These are phyloP conservation scores for Ophiothrix spiculata DNA, from an alignment of 35 echinoderm and acorn worm genomes.

Conservation along the genomic window DNA sequence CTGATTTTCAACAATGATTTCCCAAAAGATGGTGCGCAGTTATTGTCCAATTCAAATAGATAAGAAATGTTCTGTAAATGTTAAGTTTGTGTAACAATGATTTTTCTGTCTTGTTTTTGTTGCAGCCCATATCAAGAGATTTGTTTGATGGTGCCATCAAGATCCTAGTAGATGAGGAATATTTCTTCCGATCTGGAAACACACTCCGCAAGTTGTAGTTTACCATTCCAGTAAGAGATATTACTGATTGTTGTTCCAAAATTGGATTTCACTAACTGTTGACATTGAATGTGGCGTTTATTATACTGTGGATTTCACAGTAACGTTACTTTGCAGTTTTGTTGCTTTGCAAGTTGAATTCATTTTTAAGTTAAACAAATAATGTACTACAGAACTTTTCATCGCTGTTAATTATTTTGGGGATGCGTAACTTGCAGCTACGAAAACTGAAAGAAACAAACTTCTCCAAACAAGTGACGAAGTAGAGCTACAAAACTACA, in stretches of 20 bases:
- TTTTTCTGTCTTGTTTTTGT: slow-evolving; percentile 11
- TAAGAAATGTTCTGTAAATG: neutral
- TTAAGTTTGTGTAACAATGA: neutral
- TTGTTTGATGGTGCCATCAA: slow-evolving; percentile 88
- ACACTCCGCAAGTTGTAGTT: slow-evolving; percentile 71
- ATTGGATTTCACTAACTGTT: neutral
- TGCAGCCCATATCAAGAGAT: slow-evolving; percentile 86
- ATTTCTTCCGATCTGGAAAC: slow-evolving; percentile 67
- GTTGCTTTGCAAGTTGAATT: too few relatives aligned
- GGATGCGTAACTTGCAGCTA: too few relatives aligned
- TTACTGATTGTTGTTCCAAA: neutral
- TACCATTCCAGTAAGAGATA: neutral
- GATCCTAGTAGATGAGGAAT: slow-evolving; percentile 80
- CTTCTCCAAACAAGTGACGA: too few relatives aligned
- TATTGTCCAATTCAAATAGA: neutral
- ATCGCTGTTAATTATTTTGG: too few relatives aligned
- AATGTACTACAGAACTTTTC: too few relatives aligned
- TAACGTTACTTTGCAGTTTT: too few relatives aligned
- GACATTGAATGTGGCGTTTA: neutral
- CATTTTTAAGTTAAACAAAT: too few relatives aligned
- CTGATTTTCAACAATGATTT: too few relatives aligned
- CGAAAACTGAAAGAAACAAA: too few relatives aligned
- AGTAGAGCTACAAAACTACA: too few relatives aligned
- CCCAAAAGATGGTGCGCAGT: too few relatives aligned
- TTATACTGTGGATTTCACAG: too few relatives aligned